Percentiles rank a stretch among this genome's conserved stretches.
phyloP scores from a whole-genome alignment of 2,797 vertebrate species.

The Neomorphus geoffroyi region DNA sequence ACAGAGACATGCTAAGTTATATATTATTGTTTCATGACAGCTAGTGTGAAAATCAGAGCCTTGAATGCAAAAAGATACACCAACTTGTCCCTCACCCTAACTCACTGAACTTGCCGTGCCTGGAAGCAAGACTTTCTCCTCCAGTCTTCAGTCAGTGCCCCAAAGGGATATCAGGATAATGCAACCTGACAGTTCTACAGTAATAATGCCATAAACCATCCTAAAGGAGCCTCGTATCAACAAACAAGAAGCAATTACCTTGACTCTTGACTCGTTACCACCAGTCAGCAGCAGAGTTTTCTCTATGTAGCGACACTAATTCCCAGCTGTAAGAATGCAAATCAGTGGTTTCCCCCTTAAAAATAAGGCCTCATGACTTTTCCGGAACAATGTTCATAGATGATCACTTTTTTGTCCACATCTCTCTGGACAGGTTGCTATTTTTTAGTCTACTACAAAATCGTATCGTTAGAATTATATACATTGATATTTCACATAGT shows the following conservation, averaged over 20 bases:
- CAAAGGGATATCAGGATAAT: slow-evolving; percentile 52
- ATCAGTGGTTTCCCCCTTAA: background rate
- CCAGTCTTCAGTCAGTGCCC: slow-evolving; percentile 26
- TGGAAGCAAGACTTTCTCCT: slow-evolving; percentile 46
- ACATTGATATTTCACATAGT: background rate
- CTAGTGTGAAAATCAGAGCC: slow-evolving; percentile 52
- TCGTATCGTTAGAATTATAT: background rate
- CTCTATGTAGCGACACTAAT: slow-evolving; percentile 1
- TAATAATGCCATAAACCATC: slow-evolving; percentile 58
- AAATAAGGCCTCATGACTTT: background rate
- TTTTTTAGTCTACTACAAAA: background rate
- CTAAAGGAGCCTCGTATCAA: slow-evolving; percentile 53
- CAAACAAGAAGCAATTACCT: slow-evolving; percentile 60
- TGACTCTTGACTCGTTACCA: slow-evolving; percentile 28
- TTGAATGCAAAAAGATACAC: slow-evolving; percentile 29
- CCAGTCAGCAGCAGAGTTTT: background rate
- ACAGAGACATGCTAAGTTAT: slow-evolving; percentile 2
- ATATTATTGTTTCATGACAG: slow-evolving; percentile 53
- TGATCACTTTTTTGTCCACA: background rate
- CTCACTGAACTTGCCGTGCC: slow-evolving; percentile 34
- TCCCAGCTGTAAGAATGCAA: background rate
- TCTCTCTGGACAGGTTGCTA: background rate
- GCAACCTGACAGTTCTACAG: slow-evolving; percentile 65
- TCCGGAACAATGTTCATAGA: background rate
- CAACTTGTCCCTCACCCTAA: slow-evolving; percentile 41